phyloP scores from a whole-genome alignment of 2,797 vertebrate genomes.

The Hippocampus kuda region DNA sequence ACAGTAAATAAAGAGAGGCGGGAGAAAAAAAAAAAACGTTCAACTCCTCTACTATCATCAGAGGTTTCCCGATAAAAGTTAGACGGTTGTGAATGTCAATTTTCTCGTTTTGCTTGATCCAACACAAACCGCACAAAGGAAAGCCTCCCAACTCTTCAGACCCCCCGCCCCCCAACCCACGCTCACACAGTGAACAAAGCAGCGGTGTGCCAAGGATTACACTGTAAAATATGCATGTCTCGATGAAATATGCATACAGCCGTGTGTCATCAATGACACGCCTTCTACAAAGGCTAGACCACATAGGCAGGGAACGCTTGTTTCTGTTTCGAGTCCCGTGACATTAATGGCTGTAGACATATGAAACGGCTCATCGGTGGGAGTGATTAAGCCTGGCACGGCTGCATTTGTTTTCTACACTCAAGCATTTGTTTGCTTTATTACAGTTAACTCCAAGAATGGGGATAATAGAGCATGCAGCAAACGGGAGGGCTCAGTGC shows the following conservation, averaged over 20 bases:
- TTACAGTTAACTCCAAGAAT: constrained; percentile 49
- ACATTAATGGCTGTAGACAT: constrained; percentile 61
- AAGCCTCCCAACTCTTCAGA: constrained; percentile 26
- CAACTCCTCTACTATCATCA: constrained; percentile 15
- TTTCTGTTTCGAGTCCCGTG: constrained; percentile 47
- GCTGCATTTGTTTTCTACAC: constrained; percentile 48
- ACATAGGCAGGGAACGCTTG: constrained; percentile 36
- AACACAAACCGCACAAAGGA: constrained; percentile 33
- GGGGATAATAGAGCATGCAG: constrained; percentile 50
- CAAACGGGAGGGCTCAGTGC: constrained; percentile 43
- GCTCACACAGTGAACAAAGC: constrained; percentile 47
- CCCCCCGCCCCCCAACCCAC: background rate
- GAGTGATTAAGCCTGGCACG: constrained; percentile 61
- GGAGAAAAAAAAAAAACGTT: background rate
- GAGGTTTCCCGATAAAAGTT: constrained; percentile 14
- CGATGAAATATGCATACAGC: constrained; percentile 63
- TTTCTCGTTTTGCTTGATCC: constrained; percentile 23
- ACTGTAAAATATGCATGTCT: constrained; percentile 63
- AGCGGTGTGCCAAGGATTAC: constrained; percentile 52
- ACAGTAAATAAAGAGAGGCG: background rate
- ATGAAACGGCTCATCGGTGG: constrained; percentile 54
- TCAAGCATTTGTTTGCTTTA: constrained; percentile 56
- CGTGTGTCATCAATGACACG: constrained; percentile 59
- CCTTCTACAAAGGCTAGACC: constrained; percentile 49
- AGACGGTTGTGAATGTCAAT: constrained; percentile 26